phyloP scores from a whole-genome alignment of 1,140 invertebrate genomes.

The Drosophila navojoa region DNA sequence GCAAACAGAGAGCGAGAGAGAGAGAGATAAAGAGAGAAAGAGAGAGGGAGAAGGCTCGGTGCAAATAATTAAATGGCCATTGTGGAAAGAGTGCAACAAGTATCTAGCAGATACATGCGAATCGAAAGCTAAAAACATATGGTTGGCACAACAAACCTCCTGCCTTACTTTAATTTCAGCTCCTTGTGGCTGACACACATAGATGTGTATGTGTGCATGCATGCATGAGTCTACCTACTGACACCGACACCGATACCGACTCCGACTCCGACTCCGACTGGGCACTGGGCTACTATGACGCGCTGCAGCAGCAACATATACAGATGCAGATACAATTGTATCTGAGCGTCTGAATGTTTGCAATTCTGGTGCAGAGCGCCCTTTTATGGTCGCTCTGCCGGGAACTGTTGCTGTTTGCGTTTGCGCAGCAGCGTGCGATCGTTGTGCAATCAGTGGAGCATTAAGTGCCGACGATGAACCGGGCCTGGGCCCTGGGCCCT shows the following conservation, averaged over 20 bases:
- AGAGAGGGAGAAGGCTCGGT: background rate
- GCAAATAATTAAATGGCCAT: constrained; percentile 74
- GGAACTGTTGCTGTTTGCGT: constrained; percentile 44
- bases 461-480: constrained; percentile 63
- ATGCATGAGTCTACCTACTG: constrained; percentile 41
- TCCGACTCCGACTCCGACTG: constrained; percentile 43
- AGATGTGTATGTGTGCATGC: constrained; percentile 40
- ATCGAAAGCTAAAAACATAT: constrained; percentile 50
- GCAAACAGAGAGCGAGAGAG: no score
- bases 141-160: constrained; percentile 75
- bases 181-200: constrained; percentile 76
- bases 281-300: constrained; percentile 12
- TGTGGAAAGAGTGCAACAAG: constrained; percentile 41
- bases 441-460: constrained; percentile 81
- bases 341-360: constrained; percentile 49
- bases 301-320: background rate
- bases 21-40: background rate
- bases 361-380: constrained; percentile 19
- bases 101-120: constrained; percentile 55
- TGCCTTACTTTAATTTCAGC: constrained; percentile 82
- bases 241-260: constrained; percentile 61
- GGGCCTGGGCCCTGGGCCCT: background rate
- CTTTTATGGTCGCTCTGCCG: constrained; percentile 33
- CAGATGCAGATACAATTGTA: constrained; percentile 70
- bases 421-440: constrained; percentile 57